Evolutionary conservation across 2,113 vertebrate species (phyloP), one percentile per base, ranked within the genome.

Genomic region (Pelecanoides urinatrix): DNA sequence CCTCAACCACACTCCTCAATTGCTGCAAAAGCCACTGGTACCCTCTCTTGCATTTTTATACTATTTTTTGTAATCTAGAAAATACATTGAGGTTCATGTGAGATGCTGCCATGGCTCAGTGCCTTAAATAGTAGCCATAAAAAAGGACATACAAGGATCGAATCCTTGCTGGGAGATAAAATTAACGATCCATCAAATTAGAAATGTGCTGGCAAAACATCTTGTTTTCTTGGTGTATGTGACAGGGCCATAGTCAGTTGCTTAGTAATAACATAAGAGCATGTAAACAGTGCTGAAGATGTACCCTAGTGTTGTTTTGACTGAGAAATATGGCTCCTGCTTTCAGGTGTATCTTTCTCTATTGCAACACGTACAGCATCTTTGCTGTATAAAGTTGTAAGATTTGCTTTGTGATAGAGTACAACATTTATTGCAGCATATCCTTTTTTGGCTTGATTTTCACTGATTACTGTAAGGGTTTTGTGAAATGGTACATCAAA

Each of bases 221-320:
- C 86, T 96, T 91, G 59, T 94, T 95, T 94, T 87, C 73, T 56
- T 85, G 32, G 52, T 87, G 65, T 55, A 27, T 74, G 26, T 91
- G 76, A 81, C 61, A 78, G 32, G 68, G 36, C 58, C 40, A 58
- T 68, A 62, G 67, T 62, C 30, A 45, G 34, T 67, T 0, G 0
- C 83, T 74, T 92, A 74, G 50, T 90, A 93, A 61, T 73, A 93
- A 62, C 27, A 23, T n/a, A 80, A 52, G 16, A 86, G 29, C 49
- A 70, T 71, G 73, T 71, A 87, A 63, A 74, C 22, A 47, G 23
- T 58, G 50, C 50, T 18, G 34, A 74, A 80, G 32, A 30, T 42
- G 49, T 82, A 76, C 15, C 44, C 45, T 75, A 22, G 18, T 56
- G 19, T 42, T 71, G 40, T 65, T 92, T 65, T 59, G 67, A 25